Percentiles rank a stretch among this genome's conserved stretches.
Evolutionary conservation across 2,888 invertebrate genomes (phyloP).

Genomic region (Pegoplata infirma): DNA sequence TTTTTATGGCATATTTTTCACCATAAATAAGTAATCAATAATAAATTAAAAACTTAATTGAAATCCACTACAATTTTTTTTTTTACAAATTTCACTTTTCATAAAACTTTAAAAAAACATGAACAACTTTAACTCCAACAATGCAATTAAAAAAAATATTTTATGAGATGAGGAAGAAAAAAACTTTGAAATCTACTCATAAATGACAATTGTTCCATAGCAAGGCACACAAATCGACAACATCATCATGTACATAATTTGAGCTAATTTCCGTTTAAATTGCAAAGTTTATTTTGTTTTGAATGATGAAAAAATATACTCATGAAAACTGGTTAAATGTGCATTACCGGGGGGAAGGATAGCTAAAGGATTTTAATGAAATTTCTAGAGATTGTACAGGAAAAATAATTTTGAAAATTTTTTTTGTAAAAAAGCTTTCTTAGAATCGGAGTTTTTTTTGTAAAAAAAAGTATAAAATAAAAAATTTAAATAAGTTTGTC

Average conservation of each 20-base stretch:
- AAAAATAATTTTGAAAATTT: too few relatives aligned
- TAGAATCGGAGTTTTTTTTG: too few relatives aligned
- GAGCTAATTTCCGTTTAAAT: constrained; percentile 45
- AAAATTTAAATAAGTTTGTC: too few relatives aligned
- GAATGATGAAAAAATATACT: constrained; percentile 2
- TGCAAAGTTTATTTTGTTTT: constrained; percentile 28
- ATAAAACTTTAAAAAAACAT: background rate
- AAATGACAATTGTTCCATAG: constrained; percentile 10
- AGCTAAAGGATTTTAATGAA: background rate
- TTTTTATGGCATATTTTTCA: background rate
- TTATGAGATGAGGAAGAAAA: background rate
- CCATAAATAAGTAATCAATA: background rate
- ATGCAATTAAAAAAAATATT: background rate
- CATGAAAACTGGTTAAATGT: constrained; percentile 16
- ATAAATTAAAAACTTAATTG: background rate
- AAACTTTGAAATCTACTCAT: background rate
- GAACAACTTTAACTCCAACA: background rate
- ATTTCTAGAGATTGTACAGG: too few relatives aligned
- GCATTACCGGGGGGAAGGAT: background rate
- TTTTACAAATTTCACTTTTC: background rate
- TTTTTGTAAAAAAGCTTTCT: too few relatives aligned
- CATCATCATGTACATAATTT: constrained; percentile 41
- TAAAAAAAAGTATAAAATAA: too few relatives aligned
- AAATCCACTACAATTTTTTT: background rate
- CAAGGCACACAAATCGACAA: background rate